These are phyloP conservation scores for Athalia cordata DNA, from an alignment of 2,888 invertebrate species.

Conservation along the genomic window DNA sequence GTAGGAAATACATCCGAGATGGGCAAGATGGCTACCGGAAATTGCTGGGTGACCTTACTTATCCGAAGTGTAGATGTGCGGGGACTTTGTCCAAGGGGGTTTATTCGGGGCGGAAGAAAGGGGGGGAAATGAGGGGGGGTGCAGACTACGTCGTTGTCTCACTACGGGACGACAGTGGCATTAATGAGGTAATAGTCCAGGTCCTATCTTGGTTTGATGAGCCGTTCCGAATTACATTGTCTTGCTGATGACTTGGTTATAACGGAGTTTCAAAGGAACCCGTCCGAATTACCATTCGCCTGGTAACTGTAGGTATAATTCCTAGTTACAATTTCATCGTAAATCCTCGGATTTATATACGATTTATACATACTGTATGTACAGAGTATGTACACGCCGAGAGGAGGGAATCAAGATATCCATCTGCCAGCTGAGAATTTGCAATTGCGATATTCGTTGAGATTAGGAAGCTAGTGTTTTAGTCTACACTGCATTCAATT, in stretches of 20 bases:
- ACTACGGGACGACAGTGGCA: conserved; percentile 55
- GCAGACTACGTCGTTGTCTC: conserved; percentile 40
- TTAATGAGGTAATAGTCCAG: conserved; percentile 69
- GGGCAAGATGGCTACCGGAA: conserved; percentile 71
- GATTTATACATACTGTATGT: too few species aligned
- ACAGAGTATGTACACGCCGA: too few species aligned
- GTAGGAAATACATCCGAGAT: conserved; percentile 48
- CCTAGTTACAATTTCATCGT: conserved; percentile 33
- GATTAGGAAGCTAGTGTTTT: too few species aligned
- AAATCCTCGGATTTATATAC: conserved; percentile 10
- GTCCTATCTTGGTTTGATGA: conserved; percentile 69
- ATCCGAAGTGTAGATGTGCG: conserved; percentile 51
- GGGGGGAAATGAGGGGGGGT: too few species aligned
- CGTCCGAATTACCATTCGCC: conserved; percentile 10
- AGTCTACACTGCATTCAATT: too few species aligned
- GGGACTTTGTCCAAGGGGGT: conserved; percentile 47
- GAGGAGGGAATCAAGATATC: too few species aligned
- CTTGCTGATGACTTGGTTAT: conserved; percentile 47
- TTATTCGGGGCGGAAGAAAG: conserved; percentile 40
- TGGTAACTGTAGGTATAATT: conserved; percentile 20
- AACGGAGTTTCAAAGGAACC: conserved; percentile 36
- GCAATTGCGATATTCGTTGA: too few species aligned
- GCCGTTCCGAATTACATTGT: conserved; percentile 69
- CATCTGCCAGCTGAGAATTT: too few species aligned
- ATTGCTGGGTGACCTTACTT: conserved; percentile 72